phyloP scores from a whole-genome alignment of 2,113 vertebrate genomes.

The Microcebus tavaratra region DNA sequence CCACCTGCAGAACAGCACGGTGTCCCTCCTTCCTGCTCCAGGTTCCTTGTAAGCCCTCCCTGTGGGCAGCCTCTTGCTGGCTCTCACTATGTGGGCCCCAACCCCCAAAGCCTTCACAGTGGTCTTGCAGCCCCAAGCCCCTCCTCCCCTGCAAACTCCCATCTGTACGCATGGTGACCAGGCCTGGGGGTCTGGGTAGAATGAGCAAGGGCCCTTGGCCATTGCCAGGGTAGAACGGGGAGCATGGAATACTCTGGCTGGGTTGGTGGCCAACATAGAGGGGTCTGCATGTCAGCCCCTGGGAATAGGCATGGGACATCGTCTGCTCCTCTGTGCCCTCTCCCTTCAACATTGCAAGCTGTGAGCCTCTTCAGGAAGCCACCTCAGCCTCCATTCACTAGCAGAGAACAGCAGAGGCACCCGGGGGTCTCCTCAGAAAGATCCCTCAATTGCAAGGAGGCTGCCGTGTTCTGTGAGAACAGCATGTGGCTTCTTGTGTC shows the following conservation, averaged over 20 bases:
- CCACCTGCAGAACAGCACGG: neutral
- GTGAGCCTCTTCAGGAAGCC: neutral
- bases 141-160: neutral
- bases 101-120: neutral
- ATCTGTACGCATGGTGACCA: neutral
- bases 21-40: neutral
- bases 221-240: neutral
- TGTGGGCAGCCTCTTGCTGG: neutral
- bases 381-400: neutral
- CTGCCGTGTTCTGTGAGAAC: neutral
- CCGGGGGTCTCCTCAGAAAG: neutral
- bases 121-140: neutral
- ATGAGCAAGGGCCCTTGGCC: neutral
- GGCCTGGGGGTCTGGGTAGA: neutral
- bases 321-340: neutral
- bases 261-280: neutral
- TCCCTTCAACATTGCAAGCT: neutral
- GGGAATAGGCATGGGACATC: neutral
- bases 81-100: neutral
- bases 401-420: neutral
- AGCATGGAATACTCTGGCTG: neutral
- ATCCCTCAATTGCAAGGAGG: neutral
- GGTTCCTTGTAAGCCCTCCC: neutral
- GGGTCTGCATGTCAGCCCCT: neutral
- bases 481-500: neutral